phyloP scores from a whole-genome alignment of 2,797 vertebrate genomes.

The Buceros bicornis region DNA sequence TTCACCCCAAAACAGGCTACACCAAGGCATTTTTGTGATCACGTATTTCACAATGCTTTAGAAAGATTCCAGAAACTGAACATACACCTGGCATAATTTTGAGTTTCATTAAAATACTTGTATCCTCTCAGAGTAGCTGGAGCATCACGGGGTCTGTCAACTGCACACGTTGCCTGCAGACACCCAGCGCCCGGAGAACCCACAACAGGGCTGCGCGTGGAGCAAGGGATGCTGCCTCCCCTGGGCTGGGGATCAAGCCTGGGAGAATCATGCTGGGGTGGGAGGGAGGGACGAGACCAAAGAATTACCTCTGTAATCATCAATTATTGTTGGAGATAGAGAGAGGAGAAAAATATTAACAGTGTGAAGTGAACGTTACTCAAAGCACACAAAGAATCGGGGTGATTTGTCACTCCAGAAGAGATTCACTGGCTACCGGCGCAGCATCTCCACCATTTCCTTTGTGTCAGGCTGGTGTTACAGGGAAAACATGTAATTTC shows the following conservation, averaged over 20 bases:
- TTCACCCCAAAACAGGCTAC: accelerated
- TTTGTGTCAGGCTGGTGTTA: not conserved
- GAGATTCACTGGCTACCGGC: not conserved
- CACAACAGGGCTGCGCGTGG: accelerated
- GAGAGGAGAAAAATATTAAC: not conserved
- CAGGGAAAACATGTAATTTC: not conserved
- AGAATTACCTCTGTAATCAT: not conserved
- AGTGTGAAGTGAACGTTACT: not conserved
- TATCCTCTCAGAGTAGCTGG: not conserved
- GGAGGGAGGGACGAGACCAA: not conserved
- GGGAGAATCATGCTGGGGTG: not conserved
- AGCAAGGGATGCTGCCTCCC: not conserved
- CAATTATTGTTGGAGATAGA: not conserved
- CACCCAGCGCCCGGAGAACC: not conserved
- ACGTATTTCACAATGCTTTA: not conserved
- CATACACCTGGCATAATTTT: accelerated
- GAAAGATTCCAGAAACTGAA: not conserved
- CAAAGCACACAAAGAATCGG: not conserved
- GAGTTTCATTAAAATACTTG: not conserved
- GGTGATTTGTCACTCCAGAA: not conserved
- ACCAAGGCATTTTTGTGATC: not conserved
- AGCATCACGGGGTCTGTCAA: accelerated
- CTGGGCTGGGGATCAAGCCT: not conserved
- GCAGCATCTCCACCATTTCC: not conserved
- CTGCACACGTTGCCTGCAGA: not conserved